Base-by-base conservation (phyloP, 2,797 vertebrate genomes). In the Gobio occitaniae region DNA sequence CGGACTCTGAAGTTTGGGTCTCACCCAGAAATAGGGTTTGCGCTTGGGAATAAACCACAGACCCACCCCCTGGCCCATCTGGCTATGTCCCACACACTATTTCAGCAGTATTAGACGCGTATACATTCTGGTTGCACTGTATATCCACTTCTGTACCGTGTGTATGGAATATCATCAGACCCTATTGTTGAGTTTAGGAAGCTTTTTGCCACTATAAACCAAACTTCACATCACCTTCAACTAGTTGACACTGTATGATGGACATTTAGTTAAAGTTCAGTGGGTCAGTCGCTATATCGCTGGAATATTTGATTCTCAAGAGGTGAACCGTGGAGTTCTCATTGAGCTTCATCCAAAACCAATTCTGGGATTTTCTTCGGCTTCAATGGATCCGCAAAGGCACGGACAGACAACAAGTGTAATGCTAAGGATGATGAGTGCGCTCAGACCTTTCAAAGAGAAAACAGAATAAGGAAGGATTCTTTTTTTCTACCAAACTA, bases 71-170 rank as follows among this genome's bases (percentile, higher is more conserved):
- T 17, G 16, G 88, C 86, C 84, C 86, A 78, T 83, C 82, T 82
- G 84, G 65, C 82, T 69, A 65, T 36, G 77, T 80, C 83, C 78
- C 78, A 86, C 80, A 91, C 80, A 86, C 83, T 76, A 85, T 87
- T 88, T 90, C 87, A 88, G 83, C 87, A 92, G 89, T 89, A 89
- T 91, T 87, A 84, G 88, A 89, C 86, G 84, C 83, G 86, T 86
- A 82, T 75, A 71, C 89, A 86, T 87, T 75, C 86, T 87, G 77
- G 84, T 87, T 82, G 59, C 89, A 89, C 86, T 87, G 78, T 89
- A 77, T 54, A 21, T 83, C 11, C 86, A 65, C 88, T 3, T 65
- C 61, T 65, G 25, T 65, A 15, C 61, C 25, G 29, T 87, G 80
- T 81, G 78, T 87, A 86, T 80, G 83, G 84, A 72, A n/a, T 50